Conservation (phyloP, 2,113 vertebrate genomes). For the Boleophthalmus pectinirostris region DNA sequence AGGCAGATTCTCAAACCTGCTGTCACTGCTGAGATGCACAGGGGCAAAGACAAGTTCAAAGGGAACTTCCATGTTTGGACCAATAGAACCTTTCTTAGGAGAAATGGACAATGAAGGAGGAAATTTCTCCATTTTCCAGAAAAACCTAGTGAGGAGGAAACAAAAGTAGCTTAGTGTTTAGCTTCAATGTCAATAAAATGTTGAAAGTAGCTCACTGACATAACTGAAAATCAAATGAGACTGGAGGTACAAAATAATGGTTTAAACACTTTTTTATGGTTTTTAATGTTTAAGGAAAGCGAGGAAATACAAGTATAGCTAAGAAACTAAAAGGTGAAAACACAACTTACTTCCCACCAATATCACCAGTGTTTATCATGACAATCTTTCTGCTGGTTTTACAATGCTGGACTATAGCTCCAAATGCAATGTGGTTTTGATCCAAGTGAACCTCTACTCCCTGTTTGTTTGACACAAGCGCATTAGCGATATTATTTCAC, state of each 20-base stretch:
- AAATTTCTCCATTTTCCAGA: constrained; percentile 80
- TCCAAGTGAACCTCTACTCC: constrained; percentile 81
- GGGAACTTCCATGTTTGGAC: constrained; percentile 78
- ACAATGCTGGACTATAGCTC: constrained; percentile 78
- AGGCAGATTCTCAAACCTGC: constrained; percentile 72
- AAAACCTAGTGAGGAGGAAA: constrained; percentile 75
- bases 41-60: constrained; percentile 82
- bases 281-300: not conserved
- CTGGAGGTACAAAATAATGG: not conserved
- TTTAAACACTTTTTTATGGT: not conserved
- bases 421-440: constrained; percentile 83
- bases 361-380: constrained; percentile 82
- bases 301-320: not conserved
- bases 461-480: constrained; percentile 37
- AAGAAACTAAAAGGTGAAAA: not conserved
- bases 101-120: constrained; percentile 80
- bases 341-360: constrained; percentile 77
- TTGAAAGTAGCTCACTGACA: not conserved
- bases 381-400: constrained; percentile 68
- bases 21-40: constrained; percentile 68
- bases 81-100: constrained; percentile 82
- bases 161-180: not conserved
- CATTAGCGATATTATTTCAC: not conserved
- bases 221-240: not conserved
- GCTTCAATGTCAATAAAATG: not conserved